These are phyloP conservation scores for Tapirus terrestris DNA, from an alignment of 2,113 vertebrate genomes.

Conservation along the genomic window DNA sequence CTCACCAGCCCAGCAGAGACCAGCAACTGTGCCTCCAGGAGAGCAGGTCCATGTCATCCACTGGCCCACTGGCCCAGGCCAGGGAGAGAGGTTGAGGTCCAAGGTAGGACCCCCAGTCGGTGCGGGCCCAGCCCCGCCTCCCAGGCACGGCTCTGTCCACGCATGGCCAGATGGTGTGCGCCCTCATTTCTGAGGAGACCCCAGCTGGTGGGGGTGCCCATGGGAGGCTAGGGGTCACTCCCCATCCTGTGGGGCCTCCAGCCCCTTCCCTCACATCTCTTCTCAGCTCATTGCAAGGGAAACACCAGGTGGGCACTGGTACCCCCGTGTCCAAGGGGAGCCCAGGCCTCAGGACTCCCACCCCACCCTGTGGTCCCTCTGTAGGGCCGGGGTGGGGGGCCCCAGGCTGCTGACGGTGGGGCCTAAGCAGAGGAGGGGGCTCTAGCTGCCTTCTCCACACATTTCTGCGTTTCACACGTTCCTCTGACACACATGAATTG, in stretches of 20 bases:
- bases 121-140: too few relatives aligned
- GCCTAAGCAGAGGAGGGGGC: background rate
- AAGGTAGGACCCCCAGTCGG: too few relatives aligned
- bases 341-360: background rate
- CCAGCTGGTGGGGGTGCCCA: fast-evolving
- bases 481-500: fast-evolving
- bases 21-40: background rate
- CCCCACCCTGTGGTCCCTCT: too few relatives aligned
- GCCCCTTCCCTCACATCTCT: background rate
- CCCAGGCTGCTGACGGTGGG: fast-evolving
- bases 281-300: background rate
- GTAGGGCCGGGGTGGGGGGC: fast-evolving
- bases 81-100: too few relatives aligned
- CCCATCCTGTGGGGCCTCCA: background rate
- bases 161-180: fast-evolving
- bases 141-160: too few relatives aligned
- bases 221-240: background rate
- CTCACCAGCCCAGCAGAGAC: fast-evolving
- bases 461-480: fast-evolving
- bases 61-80: background rate
- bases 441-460: background rate
- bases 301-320: background rate
- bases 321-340: background rate
- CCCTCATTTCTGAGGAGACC: background rate
- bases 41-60: too few relatives aligned